These are phyloP conservation scores for Acanthiza pusilla DNA, from an alignment of 2,797 vertebrate genomes.

Conservation along the genomic window DNA sequence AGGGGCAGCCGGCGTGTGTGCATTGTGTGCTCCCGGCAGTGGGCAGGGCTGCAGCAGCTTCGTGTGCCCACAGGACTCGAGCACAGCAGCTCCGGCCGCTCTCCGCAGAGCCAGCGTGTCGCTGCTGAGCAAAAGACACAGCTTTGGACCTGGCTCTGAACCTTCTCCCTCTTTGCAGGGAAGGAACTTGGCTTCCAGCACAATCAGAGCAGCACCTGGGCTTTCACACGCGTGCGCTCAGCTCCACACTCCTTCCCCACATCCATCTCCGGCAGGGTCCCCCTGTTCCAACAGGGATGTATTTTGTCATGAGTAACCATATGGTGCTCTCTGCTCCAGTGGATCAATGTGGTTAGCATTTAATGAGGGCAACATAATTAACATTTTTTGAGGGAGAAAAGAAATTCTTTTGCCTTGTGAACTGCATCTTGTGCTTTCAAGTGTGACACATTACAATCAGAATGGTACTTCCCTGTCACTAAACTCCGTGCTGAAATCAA, in stretches of 20 bases:
- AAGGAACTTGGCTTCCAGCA: neutral
- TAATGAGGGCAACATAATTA: slow-evolving; percentile 69
- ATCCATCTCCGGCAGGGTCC: neutral
- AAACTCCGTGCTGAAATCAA: neutral
- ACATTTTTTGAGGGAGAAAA: slow-evolving; percentile 30
- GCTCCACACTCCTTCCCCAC: neutral
- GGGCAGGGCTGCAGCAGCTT: neutral
- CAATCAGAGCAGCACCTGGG: neutral
- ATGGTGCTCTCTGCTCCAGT: slow-evolving; percentile 63
- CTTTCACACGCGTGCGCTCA: neutral
- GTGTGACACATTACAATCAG: neutral
- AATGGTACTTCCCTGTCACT: neutral
- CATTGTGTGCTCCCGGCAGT: neutral
- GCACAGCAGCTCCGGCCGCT: neutral
- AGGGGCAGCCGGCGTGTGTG: fast-evolving
- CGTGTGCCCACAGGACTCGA: neutral
- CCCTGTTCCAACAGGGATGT: neutral
- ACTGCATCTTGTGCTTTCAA: neutral
- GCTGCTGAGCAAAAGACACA: neutral
- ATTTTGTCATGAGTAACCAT: slow-evolving; percentile 6
- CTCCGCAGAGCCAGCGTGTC: fast-evolving
- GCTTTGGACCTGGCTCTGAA: neutral
- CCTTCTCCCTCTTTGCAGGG: neutral
- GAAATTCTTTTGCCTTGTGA: neutral
- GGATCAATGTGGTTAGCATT: slow-evolving; percentile 62